Base-by-base conservation (phyloP, 2,888 invertebrate species). In the Epistrophella euchroma region DNA sequence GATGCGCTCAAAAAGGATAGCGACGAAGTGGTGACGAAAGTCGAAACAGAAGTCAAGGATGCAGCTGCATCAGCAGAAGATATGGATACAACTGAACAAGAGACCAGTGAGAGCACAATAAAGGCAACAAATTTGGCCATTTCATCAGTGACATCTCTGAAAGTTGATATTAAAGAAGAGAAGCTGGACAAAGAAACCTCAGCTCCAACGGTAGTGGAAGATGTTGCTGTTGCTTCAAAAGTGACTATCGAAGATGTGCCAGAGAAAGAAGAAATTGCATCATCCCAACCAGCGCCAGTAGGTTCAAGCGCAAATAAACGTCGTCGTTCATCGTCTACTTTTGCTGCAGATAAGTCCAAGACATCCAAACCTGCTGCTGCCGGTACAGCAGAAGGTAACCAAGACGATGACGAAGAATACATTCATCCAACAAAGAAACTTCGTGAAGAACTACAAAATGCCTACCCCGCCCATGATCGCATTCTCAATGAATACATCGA, bases 401-500 rank as follows among this genome's bases (percentile, higher is more conserved):
- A 71, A 58, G 81, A 75, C 32, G 77, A 76, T 13, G 82, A 81
- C 7, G 64, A 81, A 17, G 88, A 88, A 37, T 86, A 89, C 76
- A 40, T 88, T 25, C 88, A 88, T 78, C 89, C 88, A n/a, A 84
- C 85, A 93, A 94, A 89, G 93, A 92, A 88, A 74, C 92, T 94
- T 19, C 93, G 93, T 83, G 93, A 92, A 79, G 94, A 94, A 91
- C 92, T 94, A 19, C 93, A 94, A 84, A 93, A 92, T 88, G 93
- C 93, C 1, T 94, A 93, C 87, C 93, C 93, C 0, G 93, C 94
- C 60, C 94, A 95, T 90, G 94, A 95, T 91, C 93, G 93, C 73
- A 94, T 95, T 92, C 92, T 95, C 73, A 94, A 92, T 88, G 95
- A 95, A 83, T 95, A 94, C 90, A 94, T 95, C 84, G 94, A 95